These are phyloP conservation scores for Poeciliopsis prolifica DNA, from an alignment of 2,113 vertebrate species.

Conservation along the genomic window DNA sequence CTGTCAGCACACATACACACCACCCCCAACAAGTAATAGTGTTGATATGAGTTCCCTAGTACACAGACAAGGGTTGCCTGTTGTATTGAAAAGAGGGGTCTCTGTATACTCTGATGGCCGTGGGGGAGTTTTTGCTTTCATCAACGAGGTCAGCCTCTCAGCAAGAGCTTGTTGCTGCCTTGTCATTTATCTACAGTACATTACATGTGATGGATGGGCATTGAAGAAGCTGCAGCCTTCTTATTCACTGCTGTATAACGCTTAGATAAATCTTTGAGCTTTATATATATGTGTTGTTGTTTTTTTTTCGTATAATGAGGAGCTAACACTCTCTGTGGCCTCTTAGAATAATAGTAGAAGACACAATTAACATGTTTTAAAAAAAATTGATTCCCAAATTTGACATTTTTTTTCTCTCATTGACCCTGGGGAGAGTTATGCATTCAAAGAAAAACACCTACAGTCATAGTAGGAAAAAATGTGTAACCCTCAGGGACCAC, in stretches of 20 bases:
- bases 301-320: slow-evolving; percentile 64
- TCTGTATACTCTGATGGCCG: slow-evolving; percentile 37
- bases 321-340: too few relatives aligned
- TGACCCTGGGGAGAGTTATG: too few relatives aligned
- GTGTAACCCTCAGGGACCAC: too few relatives aligned
- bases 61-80: slow-evolving; percentile 52
- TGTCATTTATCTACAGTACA: slow-evolving; percentile 64
- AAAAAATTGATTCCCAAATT: too few relatives aligned
- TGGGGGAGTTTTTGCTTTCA: slow-evolving; percentile 66
- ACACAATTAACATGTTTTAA: too few relatives aligned
- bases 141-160: slow-evolving; percentile 68
- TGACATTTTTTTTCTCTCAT: too few relatives aligned
- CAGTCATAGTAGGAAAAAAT: too few relatives aligned
- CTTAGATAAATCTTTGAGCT: slow-evolving; percentile 75
- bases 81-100: slow-evolving; percentile 49
- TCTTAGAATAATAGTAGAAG: too few relatives aligned
- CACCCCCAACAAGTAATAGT: slow-evolving; percentile 52
- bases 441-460: too few relatives aligned
- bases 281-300: slow-evolving; percentile 15
- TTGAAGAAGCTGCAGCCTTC: slow-evolving; percentile 51
- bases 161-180: slow-evolving; percentile 64
- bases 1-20: slow-evolving; percentile 42
- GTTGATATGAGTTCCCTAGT: slow-evolving; percentile 58
- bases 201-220: slow-evolving; percentile 56
- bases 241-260: slow-evolving; percentile 52